phyloP scores from a whole-genome alignment of 2,888 invertebrate genomes.

The Drosophila dives region DNA sequence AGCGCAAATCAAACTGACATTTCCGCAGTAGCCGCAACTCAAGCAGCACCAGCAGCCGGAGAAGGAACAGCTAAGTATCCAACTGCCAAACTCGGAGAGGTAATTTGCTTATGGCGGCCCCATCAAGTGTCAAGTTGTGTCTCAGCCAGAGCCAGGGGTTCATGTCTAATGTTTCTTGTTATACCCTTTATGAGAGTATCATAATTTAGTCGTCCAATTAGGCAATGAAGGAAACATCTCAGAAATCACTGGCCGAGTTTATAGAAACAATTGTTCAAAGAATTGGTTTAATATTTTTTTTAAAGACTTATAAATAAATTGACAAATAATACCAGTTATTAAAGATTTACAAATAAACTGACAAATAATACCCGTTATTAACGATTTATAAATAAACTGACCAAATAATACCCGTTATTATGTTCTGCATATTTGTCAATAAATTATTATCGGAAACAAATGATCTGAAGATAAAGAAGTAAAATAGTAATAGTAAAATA shows the following conservation, averaged over 20 bases:
- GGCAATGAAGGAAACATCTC: neutral
- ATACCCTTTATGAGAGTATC: neutral
- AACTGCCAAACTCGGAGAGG: constrained; percentile 34
- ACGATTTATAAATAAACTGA: neutral
- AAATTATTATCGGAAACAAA: neutral
- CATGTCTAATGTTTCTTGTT: constrained; percentile 52
- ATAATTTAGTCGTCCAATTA: neutral
- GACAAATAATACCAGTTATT: too few species aligned
- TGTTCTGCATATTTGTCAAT: neutral
- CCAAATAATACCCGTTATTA: too few species aligned
- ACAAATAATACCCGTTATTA: too few species aligned
- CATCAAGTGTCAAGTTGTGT: constrained; percentile 51
- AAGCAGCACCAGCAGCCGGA: neutral
- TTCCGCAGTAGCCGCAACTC: constrained; percentile 69
- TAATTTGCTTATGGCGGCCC: constrained; percentile 58
- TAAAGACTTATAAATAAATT: neutral
- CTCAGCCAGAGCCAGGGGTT: constrained; percentile 32
- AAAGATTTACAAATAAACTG: too few species aligned
- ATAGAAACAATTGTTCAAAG: neutral
- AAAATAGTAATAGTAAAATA: neutral
- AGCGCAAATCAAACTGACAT: constrained; percentile 81
- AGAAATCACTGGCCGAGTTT: neutral
- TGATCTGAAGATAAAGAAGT: neutral
- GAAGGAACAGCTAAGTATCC: constrained; percentile 4
- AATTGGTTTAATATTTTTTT: neutral